phyloP scores from a whole-genome alignment of 2,797 vertebrate genomes.

The Ptychobarbus kaznakovi region DNA sequence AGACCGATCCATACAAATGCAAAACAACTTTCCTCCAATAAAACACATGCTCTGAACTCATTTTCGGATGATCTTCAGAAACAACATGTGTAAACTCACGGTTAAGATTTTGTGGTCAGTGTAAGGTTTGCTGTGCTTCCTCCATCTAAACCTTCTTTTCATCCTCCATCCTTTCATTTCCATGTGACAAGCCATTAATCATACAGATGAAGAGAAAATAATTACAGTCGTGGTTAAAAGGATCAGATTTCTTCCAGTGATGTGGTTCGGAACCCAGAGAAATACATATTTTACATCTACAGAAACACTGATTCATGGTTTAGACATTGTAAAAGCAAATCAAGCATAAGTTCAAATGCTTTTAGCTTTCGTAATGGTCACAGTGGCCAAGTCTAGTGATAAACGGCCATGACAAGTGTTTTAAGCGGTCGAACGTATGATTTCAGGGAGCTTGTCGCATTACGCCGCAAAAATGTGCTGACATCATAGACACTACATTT shows the following conservation, averaged over 20 bases:
- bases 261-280: slow-evolving; percentile 54
- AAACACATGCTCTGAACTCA: slow-evolving; percentile 27
- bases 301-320: slow-evolving; percentile 54
- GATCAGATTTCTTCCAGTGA: slow-evolving; percentile 48
- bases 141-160: slow-evolving; percentile 49
- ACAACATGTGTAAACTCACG: slow-evolving; percentile 47
- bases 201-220: slow-evolving; percentile 59
- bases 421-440: slow-evolving; percentile 36
- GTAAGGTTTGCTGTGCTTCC: slow-evolving; percentile 46
- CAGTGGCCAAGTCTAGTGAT: slow-evolving; percentile 41
- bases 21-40: slow-evolving; percentile 11
- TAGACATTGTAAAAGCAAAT: slow-evolving; percentile 43
- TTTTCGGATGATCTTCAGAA: slow-evolving; percentile 46
- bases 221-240: slow-evolving; percentile 49
- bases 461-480: slow-evolving; percentile 32
- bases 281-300: slow-evolving; percentile 47
- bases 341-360: slow-evolving; percentile 31
- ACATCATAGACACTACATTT: slow-evolving; percentile 44
- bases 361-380: slow-evolving; percentile 37
- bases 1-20: neutral
- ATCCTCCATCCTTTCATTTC: slow-evolving; percentile 59
- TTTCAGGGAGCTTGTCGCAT: slow-evolving; percentile 40
- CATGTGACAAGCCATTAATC: slow-evolving; percentile 60
- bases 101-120: slow-evolving; percentile 46
- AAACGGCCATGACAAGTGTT: slow-evolving; percentile 46